Evolutionary conservation across 2,888 invertebrate genomes (phyloP).

Genomic region (Nomada fabriciana): DNA sequence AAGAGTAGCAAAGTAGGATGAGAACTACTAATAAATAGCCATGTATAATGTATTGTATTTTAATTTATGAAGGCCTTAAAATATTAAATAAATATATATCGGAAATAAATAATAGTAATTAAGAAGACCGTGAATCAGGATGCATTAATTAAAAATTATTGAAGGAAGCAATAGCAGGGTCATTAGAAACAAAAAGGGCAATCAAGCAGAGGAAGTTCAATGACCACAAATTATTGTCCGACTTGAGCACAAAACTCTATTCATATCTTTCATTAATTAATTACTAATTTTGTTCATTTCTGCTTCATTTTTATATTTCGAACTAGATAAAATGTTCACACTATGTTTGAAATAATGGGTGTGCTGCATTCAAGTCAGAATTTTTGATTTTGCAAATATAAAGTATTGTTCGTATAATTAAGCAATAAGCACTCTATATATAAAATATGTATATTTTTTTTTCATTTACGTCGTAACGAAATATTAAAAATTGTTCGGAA

Average conservation of each 20-base stretch:
- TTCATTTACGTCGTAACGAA: background rate
- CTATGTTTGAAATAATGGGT: slow-evolving; percentile 50
- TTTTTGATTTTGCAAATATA: slow-evolving; percentile 56
- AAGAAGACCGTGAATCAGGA: slow-evolving; percentile 47
- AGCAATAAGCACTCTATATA: background rate
- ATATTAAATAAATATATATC: slow-evolving; percentile 45
- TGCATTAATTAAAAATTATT: slow-evolving; percentile 57
- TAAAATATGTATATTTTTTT: background rate
- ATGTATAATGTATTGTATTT: slow-evolving; percentile 53
- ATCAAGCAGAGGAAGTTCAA: slow-evolving; percentile 52
- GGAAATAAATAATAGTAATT: slow-evolving; percentile 58
- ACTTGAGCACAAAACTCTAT: slow-evolving; percentile 44
- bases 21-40: slow-evolving; percentile 50
- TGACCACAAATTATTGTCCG: slow-evolving; percentile 44
- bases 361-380: slow-evolving; percentile 70
- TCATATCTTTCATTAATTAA: slow-evolving; percentile 27
- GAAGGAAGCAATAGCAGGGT: slow-evolving; percentile 52
- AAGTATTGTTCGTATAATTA: background rate
- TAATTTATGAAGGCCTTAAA: slow-evolving; percentile 52
- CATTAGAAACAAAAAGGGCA: slow-evolving; percentile 50
- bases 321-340: slow-evolving; percentile 32
- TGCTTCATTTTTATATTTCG: slow-evolving; percentile 22
- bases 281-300: slow-evolving; percentile 31
- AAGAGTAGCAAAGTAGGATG: slow-evolving; percentile 50
- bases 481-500: background rate